Evolutionary conservation across 2,113 vertebrate species (phyloP).

Genomic region (Trichomycterus rosablanca): DNA sequence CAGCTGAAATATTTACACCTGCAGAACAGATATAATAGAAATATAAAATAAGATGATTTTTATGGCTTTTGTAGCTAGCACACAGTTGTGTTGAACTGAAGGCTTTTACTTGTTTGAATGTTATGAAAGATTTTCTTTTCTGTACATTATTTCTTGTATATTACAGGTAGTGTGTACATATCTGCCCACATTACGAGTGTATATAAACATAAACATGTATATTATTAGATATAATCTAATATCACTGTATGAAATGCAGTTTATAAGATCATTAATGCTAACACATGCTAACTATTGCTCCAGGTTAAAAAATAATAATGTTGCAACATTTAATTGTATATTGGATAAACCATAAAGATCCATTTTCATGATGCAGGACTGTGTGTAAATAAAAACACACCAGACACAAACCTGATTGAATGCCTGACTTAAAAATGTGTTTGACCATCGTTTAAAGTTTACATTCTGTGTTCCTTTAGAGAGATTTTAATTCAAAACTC

Average conservation of each 20-base stretch:
- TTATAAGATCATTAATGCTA: background rate
- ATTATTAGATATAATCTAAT: conserved; percentile 20
- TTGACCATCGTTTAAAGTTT: background rate
- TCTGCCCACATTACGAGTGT: conserved; percentile 23
- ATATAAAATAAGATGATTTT: no score
- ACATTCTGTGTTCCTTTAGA: conserved; percentile 10
- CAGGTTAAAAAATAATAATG: conserved; percentile 18
- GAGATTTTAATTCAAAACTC: no score
- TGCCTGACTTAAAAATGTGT: background rate
- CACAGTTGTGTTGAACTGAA: background rate
- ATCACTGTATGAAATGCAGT: background rate
- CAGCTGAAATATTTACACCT: no score
- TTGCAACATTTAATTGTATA: conserved; percentile 32
- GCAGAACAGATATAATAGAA: no score
- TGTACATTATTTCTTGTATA: conserved; percentile 23
- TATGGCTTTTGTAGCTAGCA: no score
- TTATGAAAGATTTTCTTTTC: conserved; percentile 5
- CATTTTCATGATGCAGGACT: conserved; percentile 25
- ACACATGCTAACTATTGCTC: conserved; percentile 1
- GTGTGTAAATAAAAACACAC: conserved; percentile 22
- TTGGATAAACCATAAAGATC: conserved; percentile 4
- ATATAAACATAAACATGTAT: conserved; percentile 9
- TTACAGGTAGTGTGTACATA: conserved; percentile 3
- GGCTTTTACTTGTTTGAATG: background rate
- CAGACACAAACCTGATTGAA: conserved; percentile 6